These are phyloP conservation scores for Piaya cayana DNA, from an alignment of 2,113 vertebrate genomes.

Conservation along the genomic window DNA sequence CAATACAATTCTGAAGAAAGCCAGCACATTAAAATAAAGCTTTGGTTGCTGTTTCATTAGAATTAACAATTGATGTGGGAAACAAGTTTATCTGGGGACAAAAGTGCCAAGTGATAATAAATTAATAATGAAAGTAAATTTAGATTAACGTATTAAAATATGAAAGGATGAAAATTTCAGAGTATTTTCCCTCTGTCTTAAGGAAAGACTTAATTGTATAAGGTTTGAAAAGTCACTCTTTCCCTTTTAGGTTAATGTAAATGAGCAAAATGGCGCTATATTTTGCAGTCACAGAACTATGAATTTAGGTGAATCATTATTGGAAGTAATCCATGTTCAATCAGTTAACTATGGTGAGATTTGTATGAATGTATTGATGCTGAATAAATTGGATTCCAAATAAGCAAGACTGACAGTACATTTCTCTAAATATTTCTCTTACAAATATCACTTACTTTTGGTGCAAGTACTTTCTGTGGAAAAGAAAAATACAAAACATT, in stretches of 20 bases:
- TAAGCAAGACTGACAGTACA: not conserved
- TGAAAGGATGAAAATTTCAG: not conserved
- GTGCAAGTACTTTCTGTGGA: too few relatives aligned
- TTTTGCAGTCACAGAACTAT: not conserved
- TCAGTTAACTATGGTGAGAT: not conserved
- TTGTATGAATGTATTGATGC: not conserved
- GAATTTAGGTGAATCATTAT: not conserved
- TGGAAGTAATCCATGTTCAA: not conserved
- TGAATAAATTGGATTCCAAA: not conserved
- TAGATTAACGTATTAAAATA: not conserved
- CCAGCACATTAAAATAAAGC: not conserved
- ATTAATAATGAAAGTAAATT: not conserved
- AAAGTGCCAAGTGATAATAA: not conserved
- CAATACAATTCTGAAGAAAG: not conserved
- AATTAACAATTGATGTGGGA: not conserved
- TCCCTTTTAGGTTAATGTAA: not conserved
- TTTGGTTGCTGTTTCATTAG: not conserved
- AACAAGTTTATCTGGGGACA: not conserved
- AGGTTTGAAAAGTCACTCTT: not conserved
- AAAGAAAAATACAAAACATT: not conserved
- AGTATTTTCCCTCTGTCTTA: not conserved
- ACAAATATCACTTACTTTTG: too few relatives aligned
- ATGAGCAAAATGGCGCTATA: not conserved
- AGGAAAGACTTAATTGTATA: not conserved
- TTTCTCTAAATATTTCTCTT: not conserved